phyloP scores from a whole-genome alignment of 2,888 invertebrate species.

The Lasius fuliginosus region DNA sequence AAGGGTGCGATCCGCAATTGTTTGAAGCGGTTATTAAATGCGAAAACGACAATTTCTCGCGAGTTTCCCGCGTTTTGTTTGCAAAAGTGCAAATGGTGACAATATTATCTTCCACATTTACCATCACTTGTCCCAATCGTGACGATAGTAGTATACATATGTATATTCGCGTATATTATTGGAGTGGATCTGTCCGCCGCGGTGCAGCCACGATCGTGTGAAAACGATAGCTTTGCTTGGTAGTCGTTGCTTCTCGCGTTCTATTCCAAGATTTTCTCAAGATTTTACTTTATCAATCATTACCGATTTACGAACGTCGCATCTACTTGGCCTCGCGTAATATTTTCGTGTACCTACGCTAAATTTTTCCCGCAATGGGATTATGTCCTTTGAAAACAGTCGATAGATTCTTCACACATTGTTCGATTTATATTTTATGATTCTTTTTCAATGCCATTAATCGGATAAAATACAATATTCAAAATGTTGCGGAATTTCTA shows the following conservation, averaged over 20 bases:
- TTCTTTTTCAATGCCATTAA: background rate
- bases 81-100: slow-evolving; percentile 29
- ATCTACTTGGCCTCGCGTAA: background rate
- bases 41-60: background rate
- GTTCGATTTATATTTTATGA: background rate
- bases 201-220: background rate
- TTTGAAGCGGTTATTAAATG: background rate
- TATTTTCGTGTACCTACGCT: background rate
- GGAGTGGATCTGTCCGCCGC: background rate
- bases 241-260: background rate
- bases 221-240: background rate
- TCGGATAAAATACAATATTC: background rate
- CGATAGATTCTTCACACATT: background rate
- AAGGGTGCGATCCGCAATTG: slow-evolving; percentile 45
- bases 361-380: background rate
- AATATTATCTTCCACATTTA: background rate
- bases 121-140: background rate
- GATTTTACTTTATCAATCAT: background rate
- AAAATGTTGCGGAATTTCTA: background rate
- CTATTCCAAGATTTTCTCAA: background rate
- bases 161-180: background rate
- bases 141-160: background rate
- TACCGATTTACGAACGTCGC: background rate
- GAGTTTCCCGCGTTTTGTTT: background rate
- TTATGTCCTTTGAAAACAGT: slow-evolving; percentile 37